Base-by-base conservation (phyloP, 64 coral and sea anemone species). In the Pachyseris speciosa region DNA sequence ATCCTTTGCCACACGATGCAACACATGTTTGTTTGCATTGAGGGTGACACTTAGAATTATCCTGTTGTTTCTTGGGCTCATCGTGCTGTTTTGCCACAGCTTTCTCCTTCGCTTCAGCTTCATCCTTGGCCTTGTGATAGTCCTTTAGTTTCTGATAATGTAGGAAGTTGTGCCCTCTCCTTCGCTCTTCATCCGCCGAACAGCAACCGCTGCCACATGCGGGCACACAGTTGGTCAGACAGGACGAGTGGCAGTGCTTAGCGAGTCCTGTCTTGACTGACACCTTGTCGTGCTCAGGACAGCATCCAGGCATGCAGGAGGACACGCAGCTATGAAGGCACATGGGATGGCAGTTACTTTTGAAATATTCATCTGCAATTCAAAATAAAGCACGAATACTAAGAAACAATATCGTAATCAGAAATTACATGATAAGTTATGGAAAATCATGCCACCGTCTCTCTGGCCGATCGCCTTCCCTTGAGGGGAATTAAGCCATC, bases 201-300 rank as follows among this genome's bases (percentile, higher is more conserved):
- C 95, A 96, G 50, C 95, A 96, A 9, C 95, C 95, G 49, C 95
- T 93, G 33, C 95, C 95, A 37, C 95, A 96, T 9, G 95, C 25
- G 3, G 78, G 90, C 4, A 71, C 12, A 33, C 95, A 96, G 10
- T 58, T n/a, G 19, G 1, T 30, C 20, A 78, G 61, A 34, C 95
- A 96, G 36, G 71, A 27, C 63, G 78, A 61, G 47, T 96, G 95
- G 41, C 95, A 96, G 58, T 93, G 91, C 59, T 84, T 85, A 1
- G 86, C 85, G 44, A 92, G 95, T 33, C 85, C 90, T 29, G 85
- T 93, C n/a, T 89, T 65, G 17, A 88, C 61, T 6, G 86, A 60
- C 1, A 93, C 76, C 17, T 84, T 93, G 70, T 96, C 95, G 32
- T 93, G 91, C 31, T 93, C 86, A 27, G 52, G 88, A 32, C 95